Evolutionary conservation across 2,113 vertebrate species (phyloP), one percentile per base, ranked within the genome.

Genomic region (Garra rufa): DNA sequence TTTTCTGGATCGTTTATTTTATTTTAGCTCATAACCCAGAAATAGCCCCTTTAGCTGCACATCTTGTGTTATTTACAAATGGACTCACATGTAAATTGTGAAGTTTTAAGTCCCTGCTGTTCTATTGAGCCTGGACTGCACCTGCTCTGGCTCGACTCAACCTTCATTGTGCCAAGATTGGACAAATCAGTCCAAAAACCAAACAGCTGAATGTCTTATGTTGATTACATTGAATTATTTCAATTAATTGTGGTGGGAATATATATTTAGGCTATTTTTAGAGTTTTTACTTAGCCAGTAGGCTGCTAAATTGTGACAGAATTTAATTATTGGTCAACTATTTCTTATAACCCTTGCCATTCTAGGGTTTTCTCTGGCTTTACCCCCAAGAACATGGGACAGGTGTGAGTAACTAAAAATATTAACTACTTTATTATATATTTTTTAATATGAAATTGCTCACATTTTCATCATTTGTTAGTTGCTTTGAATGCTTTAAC

Each of bases 31-130:
- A 55, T 11, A 8, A 34, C 6, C 48, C 48, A 48, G 46, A 76
- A 34, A 52, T 28, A 52, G 3, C 26, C 26, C 43, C 43, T 75
- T 75, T 10, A 69, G 17, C 65, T 69, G 17, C 24, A 50, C 15
- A 76, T 50, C 46, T 30, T 50, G 9, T 76, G 9, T 52, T 30
- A 75, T 90, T 92, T 88, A 88, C 41, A 71, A 78, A 83, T 13
- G 43, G 38, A 24, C 48, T 82, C 28, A n/a, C 24, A 48, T 83
- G 7, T 30, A 30, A 75, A 50, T 50, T 10, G 9, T 28, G 38
- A 59, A 83, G 41, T 71, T 71, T 50, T 52, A 74, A 76, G 70
- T 87, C 76, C 67, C 43, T 48, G 41, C 52, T 69, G 61, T 76
- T 38, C 26, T 19, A 67, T 4, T 52, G 11, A 38, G 57, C 10